These are phyloP conservation scores for Brachyopa scutellaris DNA, from an alignment of 2,888 invertebrate species.

Conservation along the genomic window DNA sequence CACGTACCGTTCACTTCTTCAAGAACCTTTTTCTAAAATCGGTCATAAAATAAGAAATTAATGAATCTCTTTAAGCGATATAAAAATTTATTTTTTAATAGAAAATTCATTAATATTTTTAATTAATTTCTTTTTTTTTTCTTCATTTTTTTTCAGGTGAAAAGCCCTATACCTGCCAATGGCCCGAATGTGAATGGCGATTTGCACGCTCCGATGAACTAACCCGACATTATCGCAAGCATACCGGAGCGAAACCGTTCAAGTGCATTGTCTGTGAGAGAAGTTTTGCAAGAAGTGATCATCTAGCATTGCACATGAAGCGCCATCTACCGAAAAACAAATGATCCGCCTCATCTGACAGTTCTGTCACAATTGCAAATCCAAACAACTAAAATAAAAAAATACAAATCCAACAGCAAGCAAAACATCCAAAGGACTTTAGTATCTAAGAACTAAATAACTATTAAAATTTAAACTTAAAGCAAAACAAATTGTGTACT, in stretches of 20 bases:
- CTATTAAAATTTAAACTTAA: constrained; percentile 36
- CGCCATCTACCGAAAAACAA: constrained; percentile 93
- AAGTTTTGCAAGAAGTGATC: constrained; percentile 97
- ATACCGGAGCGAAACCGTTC: constrained; percentile 98
- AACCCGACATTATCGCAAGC: constrained; percentile 97
- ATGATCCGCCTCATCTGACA: constrained; percentile 73
- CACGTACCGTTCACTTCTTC: no score
- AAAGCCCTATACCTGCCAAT: constrained; percentile 98
- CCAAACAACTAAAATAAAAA: constrained; percentile 52
- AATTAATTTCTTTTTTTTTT: no score
- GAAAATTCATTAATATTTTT: no score
- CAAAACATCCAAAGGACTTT: constrained; percentile 72
- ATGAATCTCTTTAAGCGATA: no score
- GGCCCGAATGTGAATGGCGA: constrained; percentile 99
- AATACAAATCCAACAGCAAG: constrained; percentile 61
- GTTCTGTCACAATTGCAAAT: constrained; percentile 45
- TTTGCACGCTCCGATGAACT: constrained; percentile 98
- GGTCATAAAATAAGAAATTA: no score
- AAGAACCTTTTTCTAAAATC: no score
- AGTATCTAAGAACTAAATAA: constrained; percentile 60
- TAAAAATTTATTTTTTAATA: no score
- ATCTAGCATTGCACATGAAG: constrained; percentile 98
- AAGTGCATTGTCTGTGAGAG: constrained; percentile 97
- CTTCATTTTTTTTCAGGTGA: constrained; percentile 87
- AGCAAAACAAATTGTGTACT: constrained; percentile 45